These are phyloP conservation scores for Gymnoscopelus microlampas DNA, from an alignment of 2,797 vertebrate genomes.

Conservation along the genomic window DNA sequence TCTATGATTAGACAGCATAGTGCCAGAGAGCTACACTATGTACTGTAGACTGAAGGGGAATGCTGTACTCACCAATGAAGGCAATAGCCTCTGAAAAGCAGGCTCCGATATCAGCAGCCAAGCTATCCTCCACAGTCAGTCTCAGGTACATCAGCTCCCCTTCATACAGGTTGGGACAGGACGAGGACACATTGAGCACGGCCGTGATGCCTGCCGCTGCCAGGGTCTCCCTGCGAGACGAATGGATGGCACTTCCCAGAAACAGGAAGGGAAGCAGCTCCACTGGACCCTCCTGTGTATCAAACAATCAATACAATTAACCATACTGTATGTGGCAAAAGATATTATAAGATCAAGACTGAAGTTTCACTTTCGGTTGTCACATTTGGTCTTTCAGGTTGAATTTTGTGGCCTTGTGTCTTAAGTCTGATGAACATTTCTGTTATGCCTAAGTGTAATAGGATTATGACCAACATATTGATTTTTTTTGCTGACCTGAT, in stretches of 20 bases:
- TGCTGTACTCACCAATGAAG: slow-evolving; percentile 83
- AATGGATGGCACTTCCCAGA: slow-evolving; percentile 87
- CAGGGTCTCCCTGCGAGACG: slow-evolving; percentile 83
- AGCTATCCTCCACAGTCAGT: slow-evolving; percentile 87
- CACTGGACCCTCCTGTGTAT: slow-evolving; percentile 84
- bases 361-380: no score
- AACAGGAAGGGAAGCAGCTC: slow-evolving; percentile 89
- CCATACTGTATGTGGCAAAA: no score
- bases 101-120: slow-evolving; percentile 85
- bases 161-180: slow-evolving; percentile 88
- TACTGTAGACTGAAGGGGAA: background rate
- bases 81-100: slow-evolving; percentile 87
- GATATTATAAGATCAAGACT: no score
- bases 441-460: no score
- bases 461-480: background rate
- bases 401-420: no score
- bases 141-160: slow-evolving; percentile 84
- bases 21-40: background rate
- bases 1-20: no score
- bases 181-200: slow-evolving; percentile 88
- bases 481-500: slow-evolving; percentile 76
- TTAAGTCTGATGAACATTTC: no score
- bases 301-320: background rate
- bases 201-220: slow-evolving; percentile 85
- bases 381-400: no score